Percentiles rank a stretch among this genome's conserved stretches.
These are phyloP conservation scores for Tuberolachnus salignus DNA, from an alignment of 2,888 invertebrate genomes.

Conservation along the genomic window DNA sequence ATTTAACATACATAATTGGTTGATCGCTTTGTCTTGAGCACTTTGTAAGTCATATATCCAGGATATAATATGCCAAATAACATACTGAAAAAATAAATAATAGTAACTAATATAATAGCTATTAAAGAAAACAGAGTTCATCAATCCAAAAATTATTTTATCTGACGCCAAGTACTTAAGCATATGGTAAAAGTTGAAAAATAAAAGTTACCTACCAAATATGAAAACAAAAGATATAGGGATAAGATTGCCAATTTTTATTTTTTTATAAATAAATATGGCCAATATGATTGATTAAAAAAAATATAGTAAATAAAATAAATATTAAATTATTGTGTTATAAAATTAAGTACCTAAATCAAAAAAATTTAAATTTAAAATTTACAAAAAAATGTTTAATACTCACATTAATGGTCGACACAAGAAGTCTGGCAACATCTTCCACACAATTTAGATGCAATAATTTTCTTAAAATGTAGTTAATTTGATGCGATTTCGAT, in stretches of 20 bases:
- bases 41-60: slow-evolving; percentile 53
- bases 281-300: not conserved
- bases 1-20: slow-evolving; percentile 47
- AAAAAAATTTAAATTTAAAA: too few species aligned
- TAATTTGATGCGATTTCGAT: too few species aligned
- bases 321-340: not conserved
- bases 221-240: not conserved
- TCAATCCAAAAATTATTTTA: not conserved
- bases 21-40: slow-evolving; percentile 46
- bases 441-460: not conserved
- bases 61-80: slow-evolving; percentile 47
- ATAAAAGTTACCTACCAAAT: not conserved
- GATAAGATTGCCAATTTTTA: not conserved
- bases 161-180: not conserved
- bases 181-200: not conserved
- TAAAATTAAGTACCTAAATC: too few species aligned
- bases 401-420: slow-evolving; percentile 46
- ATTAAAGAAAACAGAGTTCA: too few species aligned
- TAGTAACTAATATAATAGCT: not conserved
- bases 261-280: not conserved
- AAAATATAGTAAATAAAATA: not conserved
- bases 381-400: not conserved
- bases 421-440: slow-evolving; percentile 45
- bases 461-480: too few species aligned
- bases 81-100: slow-evolving; percentile 42